These are phyloP conservation scores for Lacanobia oleracea DNA, from an alignment of 2,888 invertebrate genomes.

Conservation along the genomic window DNA sequence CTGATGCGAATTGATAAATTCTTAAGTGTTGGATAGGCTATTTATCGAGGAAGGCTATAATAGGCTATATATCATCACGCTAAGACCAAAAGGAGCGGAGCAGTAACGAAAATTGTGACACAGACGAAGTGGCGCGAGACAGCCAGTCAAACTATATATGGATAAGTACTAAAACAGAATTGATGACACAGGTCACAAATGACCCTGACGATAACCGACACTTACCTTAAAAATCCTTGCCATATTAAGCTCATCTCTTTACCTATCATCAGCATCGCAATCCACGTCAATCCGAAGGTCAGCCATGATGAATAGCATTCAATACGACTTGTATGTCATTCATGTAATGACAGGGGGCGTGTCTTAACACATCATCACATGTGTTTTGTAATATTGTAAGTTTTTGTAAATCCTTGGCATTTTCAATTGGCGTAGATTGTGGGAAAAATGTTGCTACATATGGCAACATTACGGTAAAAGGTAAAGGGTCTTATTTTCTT, in stretches of 20 bases:
- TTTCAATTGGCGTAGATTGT: conserved; percentile 24
- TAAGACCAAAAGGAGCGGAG: too few species aligned
- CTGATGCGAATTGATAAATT: too few species aligned
- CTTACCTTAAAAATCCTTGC: not conserved
- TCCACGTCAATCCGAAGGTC: conserved; percentile 31
- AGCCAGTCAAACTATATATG: not conserved
- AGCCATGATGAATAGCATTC: conserved; percentile 40
- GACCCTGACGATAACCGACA: conserved; percentile 12
- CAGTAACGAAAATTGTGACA: too few species aligned
- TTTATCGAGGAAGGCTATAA: too few species aligned
- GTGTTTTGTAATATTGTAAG: conserved; percentile 30
- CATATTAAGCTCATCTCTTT: conserved; percentile 17
- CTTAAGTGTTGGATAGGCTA: too few species aligned
- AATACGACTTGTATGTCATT: conserved; percentile 29
- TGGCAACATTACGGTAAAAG: not conserved
- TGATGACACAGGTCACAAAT: conserved; percentile 6
- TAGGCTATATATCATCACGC: too few species aligned
- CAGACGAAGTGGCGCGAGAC: too few species aligned
- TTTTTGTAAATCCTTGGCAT: conserved; percentile 38
- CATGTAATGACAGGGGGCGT: conserved; percentile 44
- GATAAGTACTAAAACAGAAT: not conserved
- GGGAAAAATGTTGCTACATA: conserved; percentile 25
- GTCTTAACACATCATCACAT: conserved; percentile 15
- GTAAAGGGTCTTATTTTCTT: not conserved
- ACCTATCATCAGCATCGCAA: conserved; percentile 33